Evolutionary conservation across 2,797 vertebrate species (phyloP).

Genomic region (Loriculus beryllinus): DNA sequence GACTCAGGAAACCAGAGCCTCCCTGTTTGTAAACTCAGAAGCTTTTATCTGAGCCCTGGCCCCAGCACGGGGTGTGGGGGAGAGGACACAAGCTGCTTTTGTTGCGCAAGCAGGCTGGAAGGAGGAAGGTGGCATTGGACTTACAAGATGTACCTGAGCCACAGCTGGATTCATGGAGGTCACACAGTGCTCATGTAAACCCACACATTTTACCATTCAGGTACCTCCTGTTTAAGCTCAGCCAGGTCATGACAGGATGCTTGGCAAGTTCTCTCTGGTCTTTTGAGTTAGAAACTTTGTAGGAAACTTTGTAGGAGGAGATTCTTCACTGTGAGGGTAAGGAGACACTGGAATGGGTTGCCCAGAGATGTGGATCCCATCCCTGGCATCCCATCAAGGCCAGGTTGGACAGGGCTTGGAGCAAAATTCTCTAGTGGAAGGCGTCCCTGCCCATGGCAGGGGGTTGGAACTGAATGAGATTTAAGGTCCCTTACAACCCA

Average conservation of each 20-base stretch:
- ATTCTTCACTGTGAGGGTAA: background rate
- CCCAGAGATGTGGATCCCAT: background rate
- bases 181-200: accelerated
- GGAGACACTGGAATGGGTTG: background rate
- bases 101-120: background rate
- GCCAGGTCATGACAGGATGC: background rate
- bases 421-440: background rate
- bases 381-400: background rate
- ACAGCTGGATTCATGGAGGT: background rate
- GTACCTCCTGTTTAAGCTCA: background rate
- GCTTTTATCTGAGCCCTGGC: background rate
- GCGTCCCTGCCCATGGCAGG: background rate
- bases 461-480: background rate
- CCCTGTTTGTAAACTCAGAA: background rate
- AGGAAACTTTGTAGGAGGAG: background rate
- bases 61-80: background rate
- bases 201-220: background rate
- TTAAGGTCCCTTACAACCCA: background rate
- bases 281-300: background rate
- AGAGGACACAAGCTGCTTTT: background rate
- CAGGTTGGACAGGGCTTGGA: background rate
- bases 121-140: background rate
- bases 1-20: conserved; percentile 42
- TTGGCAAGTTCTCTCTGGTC: background rate
- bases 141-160: background rate